phyloP scores from a whole-genome alignment of 2,113 vertebrate genomes.

The Cathartes aura region DNA sequence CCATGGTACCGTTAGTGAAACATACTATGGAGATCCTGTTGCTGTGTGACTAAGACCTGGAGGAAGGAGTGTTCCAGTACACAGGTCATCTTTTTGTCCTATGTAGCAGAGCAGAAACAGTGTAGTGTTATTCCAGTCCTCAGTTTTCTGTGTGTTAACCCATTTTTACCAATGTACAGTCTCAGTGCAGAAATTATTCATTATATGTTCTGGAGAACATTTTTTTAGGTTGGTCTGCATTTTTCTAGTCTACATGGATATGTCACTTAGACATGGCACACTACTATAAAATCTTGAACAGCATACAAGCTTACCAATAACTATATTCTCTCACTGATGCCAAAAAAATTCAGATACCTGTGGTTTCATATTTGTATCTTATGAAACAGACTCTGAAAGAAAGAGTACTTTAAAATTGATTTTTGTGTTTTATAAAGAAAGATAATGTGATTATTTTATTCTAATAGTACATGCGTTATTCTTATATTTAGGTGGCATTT shows the following conservation, averaged over 20 bases:
- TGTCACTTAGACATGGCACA: neutral
- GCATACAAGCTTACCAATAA: neutral
- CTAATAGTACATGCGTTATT: neutral
- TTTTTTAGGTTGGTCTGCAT: neutral
- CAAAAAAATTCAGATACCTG: fast-evolving
- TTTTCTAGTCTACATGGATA: neutral
- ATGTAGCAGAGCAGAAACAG: neutral
- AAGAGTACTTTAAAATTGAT: neutral
- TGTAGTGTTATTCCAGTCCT: neutral
- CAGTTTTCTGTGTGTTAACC: neutral
- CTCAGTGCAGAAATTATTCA: neutral
- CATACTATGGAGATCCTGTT: too few species aligned
- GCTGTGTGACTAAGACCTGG: neutral
- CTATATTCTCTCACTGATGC: neutral
- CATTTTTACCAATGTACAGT: neutral
- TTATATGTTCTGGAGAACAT: neutral
- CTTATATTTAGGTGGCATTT: conserved; percentile 65
- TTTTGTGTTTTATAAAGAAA: neutral
- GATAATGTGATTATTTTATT: neutral
- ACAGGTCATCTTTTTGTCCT: neutral
- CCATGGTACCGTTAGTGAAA: neutral
- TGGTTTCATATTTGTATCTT: neutral
- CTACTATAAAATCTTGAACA: neutral
- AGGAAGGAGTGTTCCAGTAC: neutral
- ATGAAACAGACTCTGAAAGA: neutral